A percentile compares a stretch with the other conserved stretches of the same genome.
These are phyloP conservation scores for Drosophila baimaii DNA, from an alignment of 1,140 invertebrate genomes.

Conservation along the genomic window DNA sequence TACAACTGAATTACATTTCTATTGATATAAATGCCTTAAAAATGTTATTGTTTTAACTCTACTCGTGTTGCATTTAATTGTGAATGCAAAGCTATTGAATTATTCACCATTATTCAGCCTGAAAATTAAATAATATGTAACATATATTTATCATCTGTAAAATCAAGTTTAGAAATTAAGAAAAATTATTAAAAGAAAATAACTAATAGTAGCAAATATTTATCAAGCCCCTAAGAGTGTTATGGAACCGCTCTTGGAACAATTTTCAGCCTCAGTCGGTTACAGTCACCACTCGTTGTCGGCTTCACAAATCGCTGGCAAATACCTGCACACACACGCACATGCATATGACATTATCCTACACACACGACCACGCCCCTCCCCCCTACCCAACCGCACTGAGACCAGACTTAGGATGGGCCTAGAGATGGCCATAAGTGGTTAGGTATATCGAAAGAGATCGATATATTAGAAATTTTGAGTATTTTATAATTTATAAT, in stretches of 20 bases:
- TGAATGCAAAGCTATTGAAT: too few species aligned
- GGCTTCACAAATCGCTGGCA: conserved; percentile 29
- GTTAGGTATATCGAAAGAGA: neutral
- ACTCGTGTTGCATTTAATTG: neutral
- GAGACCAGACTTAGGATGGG: neutral
- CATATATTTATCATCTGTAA: too few species aligned
- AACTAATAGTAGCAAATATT: too few species aligned
- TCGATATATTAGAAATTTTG: neutral
- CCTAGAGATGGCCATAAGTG: conserved; percentile 4
- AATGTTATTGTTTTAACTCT: neutral
- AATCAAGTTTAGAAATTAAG: too few species aligned
- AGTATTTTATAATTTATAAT: too few species aligned
- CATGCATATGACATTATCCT: conserved; percentile 70
- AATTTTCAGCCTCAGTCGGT: conserved; percentile 9
- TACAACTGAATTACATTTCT: neutral
- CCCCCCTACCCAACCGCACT: neutral
- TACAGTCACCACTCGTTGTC: conserved; percentile 27
- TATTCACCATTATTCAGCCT: too few species aligned
- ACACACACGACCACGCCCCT: conserved; percentile 34
- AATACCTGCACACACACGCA: conserved; percentile 52
- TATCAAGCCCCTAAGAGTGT: neutral
- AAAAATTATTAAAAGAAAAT: too few species aligned
- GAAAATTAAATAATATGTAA: too few species aligned
- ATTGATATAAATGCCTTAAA: neutral
- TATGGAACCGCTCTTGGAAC: neutral